Percentiles rank a stretch among this genome's conserved stretches.
phyloP scores from a whole-genome alignment of 2,113 vertebrate genomes.

The Noctilio leporinus region DNA sequence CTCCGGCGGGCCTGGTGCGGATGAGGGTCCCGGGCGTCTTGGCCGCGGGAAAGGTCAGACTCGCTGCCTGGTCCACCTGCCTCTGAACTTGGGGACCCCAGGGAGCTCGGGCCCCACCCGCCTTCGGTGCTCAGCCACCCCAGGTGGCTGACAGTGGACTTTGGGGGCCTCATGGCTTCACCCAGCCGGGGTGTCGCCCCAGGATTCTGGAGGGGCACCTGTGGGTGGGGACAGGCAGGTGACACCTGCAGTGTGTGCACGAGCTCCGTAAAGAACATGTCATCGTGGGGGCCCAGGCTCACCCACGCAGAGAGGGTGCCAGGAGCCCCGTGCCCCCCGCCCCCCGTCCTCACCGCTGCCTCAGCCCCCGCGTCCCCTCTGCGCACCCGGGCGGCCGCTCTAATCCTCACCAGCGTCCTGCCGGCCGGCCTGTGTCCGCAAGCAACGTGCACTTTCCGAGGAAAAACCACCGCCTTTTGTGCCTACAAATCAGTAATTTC shows the following conservation, averaged over 20 bases:
- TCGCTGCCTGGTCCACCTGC: too few species aligned
- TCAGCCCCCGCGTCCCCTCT: too few species aligned
- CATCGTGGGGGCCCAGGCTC: too few species aligned
- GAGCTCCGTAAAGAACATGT: too few species aligned
- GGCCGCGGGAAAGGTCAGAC: too few species aligned
- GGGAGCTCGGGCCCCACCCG: neutral
- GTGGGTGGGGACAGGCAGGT: too few species aligned
- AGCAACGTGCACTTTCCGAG: neutral
- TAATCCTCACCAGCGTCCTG: too few species aligned
- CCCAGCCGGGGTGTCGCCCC: neutral
- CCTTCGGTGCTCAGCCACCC: too few species aligned
- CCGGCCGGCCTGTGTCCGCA: neutral
- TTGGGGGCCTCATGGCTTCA: neutral
- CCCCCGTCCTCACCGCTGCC: too few species aligned
- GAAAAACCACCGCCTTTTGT: rapidly evolving
- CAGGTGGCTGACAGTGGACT: neutral
- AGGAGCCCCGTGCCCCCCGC: too few species aligned
- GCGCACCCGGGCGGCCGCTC: neutral
- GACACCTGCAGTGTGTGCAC: too few species aligned
- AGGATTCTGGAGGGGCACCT: neutral
- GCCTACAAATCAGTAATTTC: neutral
- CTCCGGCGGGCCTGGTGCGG: neutral
- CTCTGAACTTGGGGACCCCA: neutral
- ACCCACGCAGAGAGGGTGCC: too few species aligned
- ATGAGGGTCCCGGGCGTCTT: rapidly evolving